Evolutionary conservation across 2,113 vertebrate species (phyloP).

Genomic region (Apaloderma vittatum): DNA sequence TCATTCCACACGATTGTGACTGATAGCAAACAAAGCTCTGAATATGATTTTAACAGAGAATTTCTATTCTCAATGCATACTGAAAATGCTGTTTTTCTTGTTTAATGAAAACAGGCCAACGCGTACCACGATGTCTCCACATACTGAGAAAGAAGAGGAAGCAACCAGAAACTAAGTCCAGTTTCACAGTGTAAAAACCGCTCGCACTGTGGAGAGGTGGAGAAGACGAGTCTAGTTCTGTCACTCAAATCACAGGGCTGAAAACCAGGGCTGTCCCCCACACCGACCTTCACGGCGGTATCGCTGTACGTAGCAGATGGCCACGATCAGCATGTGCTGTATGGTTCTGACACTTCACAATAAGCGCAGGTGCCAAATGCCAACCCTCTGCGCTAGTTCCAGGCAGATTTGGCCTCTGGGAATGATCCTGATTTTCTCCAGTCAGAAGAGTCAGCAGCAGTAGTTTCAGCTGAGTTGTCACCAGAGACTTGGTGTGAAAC

Average conservation of each 20-base stretch:
- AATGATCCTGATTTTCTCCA: neutral
- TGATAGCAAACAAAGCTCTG: neutral
- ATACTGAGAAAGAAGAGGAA: neutral
- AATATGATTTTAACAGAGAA: neutral
- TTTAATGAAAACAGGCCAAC: neutral
- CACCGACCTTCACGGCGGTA: neutral
- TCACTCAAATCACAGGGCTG: neutral
- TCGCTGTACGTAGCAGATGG: constrained; percentile 1
- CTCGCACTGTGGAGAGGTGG: accelerated
- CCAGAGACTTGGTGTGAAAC: constrained; percentile 16
- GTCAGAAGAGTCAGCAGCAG: neutral
- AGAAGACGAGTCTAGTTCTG: neutral
- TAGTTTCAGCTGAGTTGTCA: neutral
- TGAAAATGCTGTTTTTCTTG: neutral
- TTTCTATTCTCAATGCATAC: neutral
- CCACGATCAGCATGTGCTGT: neutral
- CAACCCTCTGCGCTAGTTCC: neutral
- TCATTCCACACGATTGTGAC: neutral
- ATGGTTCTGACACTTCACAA: neutral
- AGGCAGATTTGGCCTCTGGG: constrained; percentile 29
- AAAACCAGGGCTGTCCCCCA: neutral
- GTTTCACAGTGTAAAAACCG: accelerated
- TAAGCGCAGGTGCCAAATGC: neutral
- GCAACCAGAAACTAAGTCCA: neutral
- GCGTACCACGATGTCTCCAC: neutral